These are phyloP conservation scores for Entosphenus tridentatus DNA, from an alignment of 2,113 vertebrate genomes.

Conservation along the genomic window DNA sequence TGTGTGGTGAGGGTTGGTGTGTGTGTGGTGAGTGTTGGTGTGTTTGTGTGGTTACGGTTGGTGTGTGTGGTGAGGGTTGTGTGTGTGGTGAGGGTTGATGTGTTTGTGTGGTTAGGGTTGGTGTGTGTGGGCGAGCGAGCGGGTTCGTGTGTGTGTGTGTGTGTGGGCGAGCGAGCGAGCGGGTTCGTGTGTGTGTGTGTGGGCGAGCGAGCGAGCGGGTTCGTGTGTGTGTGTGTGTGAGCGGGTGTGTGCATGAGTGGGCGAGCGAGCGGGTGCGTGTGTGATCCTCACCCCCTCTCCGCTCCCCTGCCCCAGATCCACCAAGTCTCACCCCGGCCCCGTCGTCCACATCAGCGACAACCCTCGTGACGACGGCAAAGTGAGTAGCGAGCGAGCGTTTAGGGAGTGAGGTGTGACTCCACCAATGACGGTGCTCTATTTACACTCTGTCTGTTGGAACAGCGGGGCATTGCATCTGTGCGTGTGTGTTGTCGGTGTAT, in stretches of 20 bases:
- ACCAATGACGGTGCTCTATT: no score
- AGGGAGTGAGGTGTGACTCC: no score
- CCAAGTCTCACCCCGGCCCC: slow-evolving; percentile 88
- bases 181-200: background rate
- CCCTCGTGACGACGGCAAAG: slow-evolving; percentile 98
- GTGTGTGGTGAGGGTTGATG: no score
- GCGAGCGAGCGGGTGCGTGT: background rate
- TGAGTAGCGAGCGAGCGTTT: slow-evolving; percentile 13
- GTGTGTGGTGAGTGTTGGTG: no score
- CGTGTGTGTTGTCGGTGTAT: no score
- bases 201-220: background rate
- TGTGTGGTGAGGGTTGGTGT: no score
- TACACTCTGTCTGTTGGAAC: no score
- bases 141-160: background rate
- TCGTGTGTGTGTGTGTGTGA: background rate
- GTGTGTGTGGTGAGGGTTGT: no score
- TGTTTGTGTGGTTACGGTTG: no score
- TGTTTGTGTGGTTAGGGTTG: no score
- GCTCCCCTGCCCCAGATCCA: slow-evolving; percentile 34
- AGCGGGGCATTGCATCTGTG: no score
- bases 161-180: background rate
- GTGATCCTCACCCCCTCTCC: background rate
- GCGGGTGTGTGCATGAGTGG: background rate
- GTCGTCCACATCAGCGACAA: slow-evolving; percentile 98
- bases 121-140: no score